phyloP scores from a whole-genome alignment of 2,888 invertebrate species.

The Lasiommata megera region DNA sequence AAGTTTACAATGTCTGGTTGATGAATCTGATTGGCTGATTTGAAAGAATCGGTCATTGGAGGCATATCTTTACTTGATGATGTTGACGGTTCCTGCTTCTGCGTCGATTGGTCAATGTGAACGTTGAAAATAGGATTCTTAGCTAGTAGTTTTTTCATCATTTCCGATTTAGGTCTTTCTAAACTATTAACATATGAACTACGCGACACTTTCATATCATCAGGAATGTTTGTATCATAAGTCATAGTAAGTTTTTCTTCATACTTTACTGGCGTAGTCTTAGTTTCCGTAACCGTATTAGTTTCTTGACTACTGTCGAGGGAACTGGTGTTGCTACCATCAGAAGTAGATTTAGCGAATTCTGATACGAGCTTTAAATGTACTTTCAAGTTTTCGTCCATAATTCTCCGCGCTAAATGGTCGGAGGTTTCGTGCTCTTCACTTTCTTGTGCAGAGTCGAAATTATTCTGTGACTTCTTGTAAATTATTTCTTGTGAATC shows the following conservation, averaged over 20 bases:
- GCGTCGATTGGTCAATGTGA: conserved; percentile 61
- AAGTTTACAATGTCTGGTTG: conserved; percentile 78
- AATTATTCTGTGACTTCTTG: conserved; percentile 41
- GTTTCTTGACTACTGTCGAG: conserved; percentile 62
- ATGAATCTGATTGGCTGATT: conserved; percentile 57
- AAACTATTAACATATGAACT: conserved; percentile 82
- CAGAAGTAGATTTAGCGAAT: conserved; percentile 74
- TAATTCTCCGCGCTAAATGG: conserved; percentile 69
- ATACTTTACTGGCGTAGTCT: conserved; percentile 54
- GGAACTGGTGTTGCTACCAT: conserved; percentile 69
- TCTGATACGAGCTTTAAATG: conserved; percentile 73
- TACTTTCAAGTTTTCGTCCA: conserved; percentile 75
- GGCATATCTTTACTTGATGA: conserved; percentile 49
- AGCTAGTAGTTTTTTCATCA: conserved; percentile 80
- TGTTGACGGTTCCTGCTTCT: conserved; percentile 55
- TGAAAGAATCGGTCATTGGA: conserved; percentile 64
- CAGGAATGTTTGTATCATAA: conserved; percentile 83
- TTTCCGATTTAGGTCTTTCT: conserved; percentile 83
- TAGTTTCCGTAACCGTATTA: conserved; percentile 47
- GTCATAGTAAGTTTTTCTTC: conserved; percentile 70
- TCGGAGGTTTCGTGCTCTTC: conserved; percentile 69
- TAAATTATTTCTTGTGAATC: conserved; percentile 48
- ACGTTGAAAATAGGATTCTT: conserved; percentile 76
- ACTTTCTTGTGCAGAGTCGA: conserved; percentile 51
- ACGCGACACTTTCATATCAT: conserved; percentile 83